Base-by-base conservation (phyloP, 2,113 vertebrate species). In the Panthera tigris region DNA sequence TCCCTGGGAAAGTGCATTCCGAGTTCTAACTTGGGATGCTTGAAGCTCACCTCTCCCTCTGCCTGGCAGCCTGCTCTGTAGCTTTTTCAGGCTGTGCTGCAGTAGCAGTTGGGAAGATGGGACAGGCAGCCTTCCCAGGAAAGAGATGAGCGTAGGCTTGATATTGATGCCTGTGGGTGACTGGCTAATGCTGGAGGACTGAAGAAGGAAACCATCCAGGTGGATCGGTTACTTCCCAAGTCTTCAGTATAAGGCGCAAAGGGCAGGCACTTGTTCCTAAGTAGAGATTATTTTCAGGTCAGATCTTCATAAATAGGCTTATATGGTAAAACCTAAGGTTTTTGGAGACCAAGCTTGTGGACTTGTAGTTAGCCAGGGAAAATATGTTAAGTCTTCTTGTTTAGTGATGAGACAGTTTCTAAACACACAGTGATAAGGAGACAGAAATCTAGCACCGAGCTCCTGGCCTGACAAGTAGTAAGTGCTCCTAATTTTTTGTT, bases 1-100 rank as follows among this genome's bases (percentile, higher is more conserved):
- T 69, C 45, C 95, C 88, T 94, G 81, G 94, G 84, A 89, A 93
- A 94, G 80, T 25, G 45, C 39, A 29, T 78, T 89, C 55, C 84
- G 81, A 39, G 73, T 95, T 94, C 84, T 93, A 90, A 45, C 48
- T 50, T 80, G 82, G 69, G 61, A 68, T 31, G 39, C n/a, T 45
- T 84, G 48, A 48, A 76, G 84, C 33, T 66, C 55, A 69, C 50
- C 57, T 96, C 84, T 92, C 7, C 50, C 82, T 89, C 10, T 21
- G 50, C 73, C 68, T 18, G 61, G 81, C 31, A 87, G 90, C 18
- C 79, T 76, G 57, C 16, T 7, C 65, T 82, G 50, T 39, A 12
- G 63, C 25, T 74, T 74, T 95, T 91, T 91, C 10, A 27, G 57
- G 19, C 48, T 74, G 12, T 33, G 19, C 19, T 41, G 68, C 66